Base-by-base conservation (phyloP, 1,140 invertebrate genomes). In the Watersipora subatra region DNA sequence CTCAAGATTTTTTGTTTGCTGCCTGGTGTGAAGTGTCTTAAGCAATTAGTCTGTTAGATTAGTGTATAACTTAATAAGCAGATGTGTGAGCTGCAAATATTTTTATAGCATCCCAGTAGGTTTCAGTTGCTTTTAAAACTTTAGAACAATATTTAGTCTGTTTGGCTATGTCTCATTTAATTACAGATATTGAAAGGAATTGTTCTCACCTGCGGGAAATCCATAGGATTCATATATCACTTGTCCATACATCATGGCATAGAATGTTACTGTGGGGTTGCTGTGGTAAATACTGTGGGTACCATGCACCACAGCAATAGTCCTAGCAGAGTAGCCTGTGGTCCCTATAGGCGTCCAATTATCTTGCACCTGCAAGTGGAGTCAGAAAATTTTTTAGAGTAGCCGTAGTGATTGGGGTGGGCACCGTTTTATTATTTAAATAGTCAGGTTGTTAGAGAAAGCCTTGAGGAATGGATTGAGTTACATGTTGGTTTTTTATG, bases 141-240 rank as follows among this genome's bases (percentile, higher is more conserved):
- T 7, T 7, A 7, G n/a, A 7, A 46, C 34, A n/a, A 46, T n/a
- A n/a, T n/a, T n/a, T n/a, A n/a, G n/a, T n/a, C n/a, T n/a, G n/a
- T n/a, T n/a, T n/a, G n/a, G n/a, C n/a, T n/a, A n/a, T n/a, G n/a
- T 46, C 34, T n/a, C 34, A 46, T n/a, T 46, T 7, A 12, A 46
- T 12, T 12, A 46, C 7, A 7, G n/a, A 46, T 12, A 46, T 46
- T 46, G n/a, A n/a, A 46, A 46, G 7, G n/a, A 46, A n/a, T 46
- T 7, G 7, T 7, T 12, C 34, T 12, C 7, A 46, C 71, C 71
- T 56, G 68, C 64, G 0, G 69, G 55, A 57, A 66, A 71, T 7
- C 66, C 66, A 61, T 71, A 72, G 0, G 71, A 71, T 24, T 71
- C 69, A 22, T 67, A 66, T 19, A 66, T 59, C 2, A 66, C 68